These are phyloP conservation scores for Pomacea maculata DNA, from an alignment of 1,140 invertebrate genomes.

Conservation along the genomic window DNA sequence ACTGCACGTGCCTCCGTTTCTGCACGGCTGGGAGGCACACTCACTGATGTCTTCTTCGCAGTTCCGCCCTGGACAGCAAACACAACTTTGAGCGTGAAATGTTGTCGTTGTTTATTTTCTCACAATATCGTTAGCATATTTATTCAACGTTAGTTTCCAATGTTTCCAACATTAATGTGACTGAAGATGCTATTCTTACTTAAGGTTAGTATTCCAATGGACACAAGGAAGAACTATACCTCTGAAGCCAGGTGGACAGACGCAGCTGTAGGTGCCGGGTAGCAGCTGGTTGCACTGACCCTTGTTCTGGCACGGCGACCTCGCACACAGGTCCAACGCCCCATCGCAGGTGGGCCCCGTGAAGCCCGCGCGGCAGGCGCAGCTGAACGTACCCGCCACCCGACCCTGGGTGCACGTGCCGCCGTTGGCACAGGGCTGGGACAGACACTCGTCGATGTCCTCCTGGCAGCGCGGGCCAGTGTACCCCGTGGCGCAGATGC, in stretches of 20 bases:
- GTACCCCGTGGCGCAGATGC: constrained; percentile 73
- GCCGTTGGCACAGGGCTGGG: constrained; percentile 26
- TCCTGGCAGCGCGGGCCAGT: constrained; percentile 25
- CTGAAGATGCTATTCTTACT: no score
- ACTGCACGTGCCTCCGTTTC: constrained; percentile 44
- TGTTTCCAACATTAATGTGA: no score
- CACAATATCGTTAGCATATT: no score
- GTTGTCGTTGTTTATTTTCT: no score
- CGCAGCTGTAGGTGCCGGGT: constrained; percentile 28
- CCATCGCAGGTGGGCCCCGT: constrained; percentile 27
- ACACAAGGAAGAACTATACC: constrained; percentile 50
- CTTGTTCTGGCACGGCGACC: constrained; percentile 18
- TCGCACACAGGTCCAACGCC: constrained; percentile 26
- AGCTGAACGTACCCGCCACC: constrained; percentile 72
- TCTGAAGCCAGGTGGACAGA: constrained; percentile 71
- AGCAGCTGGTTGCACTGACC: constrained; percentile 24
- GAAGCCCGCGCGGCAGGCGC: constrained; percentile 76
- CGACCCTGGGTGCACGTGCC: constrained; percentile 21
- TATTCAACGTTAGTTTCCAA: no score
- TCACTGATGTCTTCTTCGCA: constrained; percentile 78
- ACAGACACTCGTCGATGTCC: constrained; percentile 29
- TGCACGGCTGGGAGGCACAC: constrained; percentile 49
- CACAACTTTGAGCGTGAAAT: no score
- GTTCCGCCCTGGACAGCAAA: constrained; percentile 66
- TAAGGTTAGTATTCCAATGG: no score